Base-by-base conservation (phyloP, 2,113 vertebrate species). In the Cheirogaleus medius region DNA sequence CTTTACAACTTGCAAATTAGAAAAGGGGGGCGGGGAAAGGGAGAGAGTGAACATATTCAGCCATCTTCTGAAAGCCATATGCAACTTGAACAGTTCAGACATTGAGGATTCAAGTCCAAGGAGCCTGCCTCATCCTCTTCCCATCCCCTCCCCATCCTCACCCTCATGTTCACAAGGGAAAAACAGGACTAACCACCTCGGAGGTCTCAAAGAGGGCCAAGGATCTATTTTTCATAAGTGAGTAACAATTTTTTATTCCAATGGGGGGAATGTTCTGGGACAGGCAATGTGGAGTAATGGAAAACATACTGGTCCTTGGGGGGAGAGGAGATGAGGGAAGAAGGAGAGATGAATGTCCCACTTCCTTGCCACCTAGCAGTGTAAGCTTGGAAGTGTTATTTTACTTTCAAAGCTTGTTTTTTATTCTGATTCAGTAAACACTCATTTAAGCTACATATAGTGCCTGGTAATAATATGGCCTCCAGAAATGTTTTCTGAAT, bases 171-270 rank as follows among this genome's bases (percentile, higher is more conserved):
- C 76, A 23, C 64, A 71, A 94, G 56, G 54, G 93, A 78, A 82
- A 94, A 94, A 93, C 87, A 97, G 56, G 77, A 93, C 73, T 68
- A 39, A 80, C 81, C 58, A 63, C 93, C 89, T 96, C 85, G 37
- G 29, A 64, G 69, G 69, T 86, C 63, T 54, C 73, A 90, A 85
- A 71, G 76, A 87, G 77, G 87, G 86, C 86, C 73, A n/a, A 80
- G 68, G 86, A 97, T 91, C 94, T 93, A 71, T 91, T 97, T 94
- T 97, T 83, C 68, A 71, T 90, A 89, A 97, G 93, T 91, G 89
- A 98, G 96, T 97, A 97, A 93, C 29, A 14, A 76, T 87, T 84
- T 96, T 44, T 97, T 97, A 83, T 83, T 96, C 76, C 80, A 95
- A 11, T 64, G 68, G 64, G 81, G 44, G 9, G 37, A 39, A 73